These are phyloP conservation scores for Myioborus miniatus DNA, from an alignment of 2,797 vertebrate genomes.

Conservation along the genomic window DNA sequence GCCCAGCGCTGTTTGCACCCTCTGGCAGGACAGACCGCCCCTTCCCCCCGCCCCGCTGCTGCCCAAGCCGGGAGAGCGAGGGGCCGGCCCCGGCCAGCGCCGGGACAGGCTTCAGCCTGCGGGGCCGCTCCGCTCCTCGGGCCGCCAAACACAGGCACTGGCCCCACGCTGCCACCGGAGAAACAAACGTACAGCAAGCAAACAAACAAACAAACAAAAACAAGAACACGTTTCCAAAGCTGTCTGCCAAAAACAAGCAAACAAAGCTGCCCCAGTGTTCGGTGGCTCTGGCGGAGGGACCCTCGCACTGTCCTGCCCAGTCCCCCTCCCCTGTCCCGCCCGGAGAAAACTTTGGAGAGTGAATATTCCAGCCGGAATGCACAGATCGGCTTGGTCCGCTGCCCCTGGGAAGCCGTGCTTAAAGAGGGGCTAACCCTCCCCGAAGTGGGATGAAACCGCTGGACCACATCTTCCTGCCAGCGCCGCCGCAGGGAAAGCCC, in stretches of 20 bases:
- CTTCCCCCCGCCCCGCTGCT: background rate
- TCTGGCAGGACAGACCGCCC: background rate
- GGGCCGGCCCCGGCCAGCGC: background rate
- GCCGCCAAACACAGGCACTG: background rate
- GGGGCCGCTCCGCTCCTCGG: background rate
- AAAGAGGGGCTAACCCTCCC: background rate
- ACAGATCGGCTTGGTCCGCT: background rate
- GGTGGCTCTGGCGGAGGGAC: too few relatives aligned
- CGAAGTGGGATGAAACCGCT: background rate
- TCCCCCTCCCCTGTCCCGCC: accelerated
- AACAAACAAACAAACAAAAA: background rate
- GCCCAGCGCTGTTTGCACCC: background rate
- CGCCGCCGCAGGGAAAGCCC: background rate
- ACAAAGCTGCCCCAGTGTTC: background rate
- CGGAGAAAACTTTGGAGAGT: background rate
- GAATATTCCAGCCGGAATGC: background rate
- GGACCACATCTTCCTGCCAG: background rate
- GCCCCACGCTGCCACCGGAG: background rate
- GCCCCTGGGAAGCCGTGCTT: background rate
- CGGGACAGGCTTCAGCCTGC: background rate
- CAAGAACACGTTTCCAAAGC: background rate
- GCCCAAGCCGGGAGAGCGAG: background rate
- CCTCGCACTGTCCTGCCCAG: background rate
- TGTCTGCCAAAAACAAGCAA: background rate
- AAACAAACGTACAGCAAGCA: background rate